Evolutionary conservation across 2,888 invertebrate genomes (phyloP).

Genomic region (Chloroclysta siterata): DNA sequence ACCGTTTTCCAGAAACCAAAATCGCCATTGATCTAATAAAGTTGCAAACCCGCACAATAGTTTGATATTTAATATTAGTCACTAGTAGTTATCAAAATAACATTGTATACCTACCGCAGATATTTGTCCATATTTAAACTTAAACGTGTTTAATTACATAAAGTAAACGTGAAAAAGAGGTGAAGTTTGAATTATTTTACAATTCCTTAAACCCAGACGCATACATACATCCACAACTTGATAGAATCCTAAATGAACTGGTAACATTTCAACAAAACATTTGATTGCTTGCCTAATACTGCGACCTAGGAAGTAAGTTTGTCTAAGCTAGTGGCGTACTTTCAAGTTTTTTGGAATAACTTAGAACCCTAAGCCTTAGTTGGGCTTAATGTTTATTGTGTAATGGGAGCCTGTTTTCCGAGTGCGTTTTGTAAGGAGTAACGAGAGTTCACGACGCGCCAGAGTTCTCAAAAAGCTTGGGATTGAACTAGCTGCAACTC

Average conservation of each 20-base stretch:
- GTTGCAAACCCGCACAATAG: conserved; percentile 47
- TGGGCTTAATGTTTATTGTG: too few relatives aligned
- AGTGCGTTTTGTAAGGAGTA: too few relatives aligned
- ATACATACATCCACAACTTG: conserved; percentile 39
- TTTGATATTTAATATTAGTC: conserved; percentile 12
- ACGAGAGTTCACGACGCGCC: too few relatives aligned
- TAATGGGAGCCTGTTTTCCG: too few relatives aligned
- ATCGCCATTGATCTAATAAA: conserved; percentile 52
- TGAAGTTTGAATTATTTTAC: conserved; percentile 23
- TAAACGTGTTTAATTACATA: conserved; percentile 24
- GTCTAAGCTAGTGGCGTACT: not conserved
- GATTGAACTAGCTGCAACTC: too few relatives aligned
- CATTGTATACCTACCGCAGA: conserved; percentile 20
- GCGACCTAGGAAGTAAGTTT: not conserved
- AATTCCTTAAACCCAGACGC: conserved; percentile 21
- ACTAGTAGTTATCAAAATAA: conserved; percentile 13
- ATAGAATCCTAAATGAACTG: conserved; percentile 41
- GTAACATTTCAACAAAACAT: conserved; percentile 41
- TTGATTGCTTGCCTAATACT: conserved; percentile 29
- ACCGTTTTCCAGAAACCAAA: conserved; percentile 68
- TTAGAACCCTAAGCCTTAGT: too few relatives aligned
- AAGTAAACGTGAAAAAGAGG: conserved; percentile 12
- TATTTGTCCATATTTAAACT: conserved; percentile 27
- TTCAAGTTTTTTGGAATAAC: not conserved
- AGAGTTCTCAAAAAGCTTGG: too few relatives aligned